Evolutionary conservation across 2,888 invertebrate species (phyloP), one percentile per base, ranked within the genome.

Genomic region (Eristalis arbustorum): DNA sequence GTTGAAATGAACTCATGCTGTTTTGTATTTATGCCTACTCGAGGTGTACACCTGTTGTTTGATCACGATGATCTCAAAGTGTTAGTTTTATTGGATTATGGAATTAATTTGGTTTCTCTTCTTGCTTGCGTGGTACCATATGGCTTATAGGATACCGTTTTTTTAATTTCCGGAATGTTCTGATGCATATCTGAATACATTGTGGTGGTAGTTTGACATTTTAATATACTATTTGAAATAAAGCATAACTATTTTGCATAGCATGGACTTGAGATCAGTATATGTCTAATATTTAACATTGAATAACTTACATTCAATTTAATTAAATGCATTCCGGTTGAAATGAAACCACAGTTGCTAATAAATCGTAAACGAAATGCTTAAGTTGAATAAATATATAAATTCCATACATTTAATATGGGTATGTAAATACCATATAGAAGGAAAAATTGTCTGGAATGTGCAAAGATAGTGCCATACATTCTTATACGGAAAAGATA

Each of bases 11-110:
- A 83, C 75, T 83, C 87, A 83, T 68, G 87, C 87, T 87, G 87
- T 75, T 49, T 57, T 23, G 57, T 69, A 34, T 40, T 73, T 22
- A 18, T 23, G 56, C 23, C 18, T 68, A 23, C 22, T 34, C 59
- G 37, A 64, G 42, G 34, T 76, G 28, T 75, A 75, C 87, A 87
- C 83, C 83, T 83, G 87, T 72, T 83, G 14, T 74, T 80, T 64
- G 73, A 68, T 74, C 78, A 64, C 63, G 49, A 73, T 64, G 59
- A 66, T 42, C 42, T 57, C 71, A 72, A 73, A 87, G 87, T 87
- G 87, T 87, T 83, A 83, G 71, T 87, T 87, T 87, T 87, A 87
- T 87, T 87, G 67, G 69, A 64, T 31, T 31, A 40, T 59, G 59
- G 72, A 82, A 74, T 78, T 71, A 74, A 87, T 81, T 80, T 81